A percentile compares a stretch with the other conserved stretches of the same genome.
These are phyloP conservation scores for Caenorhabditis virilis DNA, from an alignment of 2,888 invertebrate genomes.

Conservation along the genomic window DNA sequence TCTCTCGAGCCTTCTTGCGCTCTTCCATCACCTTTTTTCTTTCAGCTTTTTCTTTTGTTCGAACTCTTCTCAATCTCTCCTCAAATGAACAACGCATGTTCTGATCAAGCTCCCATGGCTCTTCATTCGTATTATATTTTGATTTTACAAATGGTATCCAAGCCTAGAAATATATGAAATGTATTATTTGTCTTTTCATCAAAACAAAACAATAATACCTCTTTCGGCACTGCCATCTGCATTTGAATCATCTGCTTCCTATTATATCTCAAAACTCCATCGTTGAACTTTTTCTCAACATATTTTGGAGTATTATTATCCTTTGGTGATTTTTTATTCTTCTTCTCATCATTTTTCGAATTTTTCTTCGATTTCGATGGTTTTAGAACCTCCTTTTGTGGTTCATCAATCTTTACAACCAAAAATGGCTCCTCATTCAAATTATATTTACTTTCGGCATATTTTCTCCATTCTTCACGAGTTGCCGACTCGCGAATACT, in stretches of 20 bases:
- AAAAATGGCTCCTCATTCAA: conserved; percentile 37
- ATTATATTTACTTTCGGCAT: conserved; percentile 38
- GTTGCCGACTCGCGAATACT: conserved; percentile 41
- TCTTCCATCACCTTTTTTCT: conserved; percentile 39
- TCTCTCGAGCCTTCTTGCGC: conserved; percentile 21
- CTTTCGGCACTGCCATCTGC: conserved; percentile 18
- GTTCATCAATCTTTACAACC: not conserved
- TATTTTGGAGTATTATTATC: conserved; percentile 1
- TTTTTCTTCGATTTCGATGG: not conserved
- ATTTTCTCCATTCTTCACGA: conserved; percentile 37
- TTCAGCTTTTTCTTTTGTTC: conserved; percentile 35
- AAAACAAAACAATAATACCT: conserved; percentile 7
- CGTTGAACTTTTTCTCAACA: not conserved
- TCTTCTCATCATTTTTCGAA: conserved; percentile 2
- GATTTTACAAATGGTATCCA: conserved; percentile 44
- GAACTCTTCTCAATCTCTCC: conserved; percentile 33
- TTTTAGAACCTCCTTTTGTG: not conserved
- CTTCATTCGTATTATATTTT: conserved; percentile 46
- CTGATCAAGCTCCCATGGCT: conserved; percentile 49
- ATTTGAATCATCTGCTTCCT: conserved; percentile 30
- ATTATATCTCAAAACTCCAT: conserved; percentile 2
- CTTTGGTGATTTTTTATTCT: conserved; percentile 1
- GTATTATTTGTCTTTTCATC: not conserved
- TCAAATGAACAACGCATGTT: conserved; percentile 36
- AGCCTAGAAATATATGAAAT: conserved; percentile 2